These are phyloP conservation scores for Pica pica DNA, from an alignment of 2,113 vertebrate species.

Conservation along the genomic window DNA sequence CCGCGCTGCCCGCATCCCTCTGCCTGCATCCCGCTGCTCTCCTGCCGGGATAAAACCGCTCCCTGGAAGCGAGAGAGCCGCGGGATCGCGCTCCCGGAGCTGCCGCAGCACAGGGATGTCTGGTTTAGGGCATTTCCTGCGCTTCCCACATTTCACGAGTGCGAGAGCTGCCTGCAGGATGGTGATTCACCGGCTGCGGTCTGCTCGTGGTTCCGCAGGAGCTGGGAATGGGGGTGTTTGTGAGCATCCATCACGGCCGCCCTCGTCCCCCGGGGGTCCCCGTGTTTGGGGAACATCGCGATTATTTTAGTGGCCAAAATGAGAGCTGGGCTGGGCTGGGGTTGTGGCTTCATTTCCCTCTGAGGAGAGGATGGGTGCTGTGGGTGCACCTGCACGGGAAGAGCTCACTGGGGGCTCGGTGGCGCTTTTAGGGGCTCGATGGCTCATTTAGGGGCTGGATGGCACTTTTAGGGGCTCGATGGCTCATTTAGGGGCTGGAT, in stretches of 20 bases:
- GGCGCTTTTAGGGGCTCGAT: fast-evolving
- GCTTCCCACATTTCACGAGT: fast-evolving
- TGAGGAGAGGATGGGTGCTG: neutral
- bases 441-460: no score
- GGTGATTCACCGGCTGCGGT: neutral
- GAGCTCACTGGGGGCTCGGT: fast-evolving
- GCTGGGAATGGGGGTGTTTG: fast-evolving
- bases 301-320: fast-evolving
- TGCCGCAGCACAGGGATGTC: neutral
- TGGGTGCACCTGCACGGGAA: neutral
- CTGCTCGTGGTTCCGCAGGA: fast-evolving
- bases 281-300: neutral
- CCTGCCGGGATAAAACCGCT: neutral
- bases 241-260: fast-evolving
- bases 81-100: fast-evolving
- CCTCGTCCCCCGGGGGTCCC: neutral
- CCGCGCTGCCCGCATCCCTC: neutral
- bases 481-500: neutral
- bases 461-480: fast-evolving
- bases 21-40: neutral
- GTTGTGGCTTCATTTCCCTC: fast-evolving
- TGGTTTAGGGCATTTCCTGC: neutral
- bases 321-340: neutral
- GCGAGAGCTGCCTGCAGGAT: neutral
- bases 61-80: neutral